phyloP scores from a whole-genome alignment of 2,888 invertebrate genomes.

The Drosophila lutescens region DNA sequence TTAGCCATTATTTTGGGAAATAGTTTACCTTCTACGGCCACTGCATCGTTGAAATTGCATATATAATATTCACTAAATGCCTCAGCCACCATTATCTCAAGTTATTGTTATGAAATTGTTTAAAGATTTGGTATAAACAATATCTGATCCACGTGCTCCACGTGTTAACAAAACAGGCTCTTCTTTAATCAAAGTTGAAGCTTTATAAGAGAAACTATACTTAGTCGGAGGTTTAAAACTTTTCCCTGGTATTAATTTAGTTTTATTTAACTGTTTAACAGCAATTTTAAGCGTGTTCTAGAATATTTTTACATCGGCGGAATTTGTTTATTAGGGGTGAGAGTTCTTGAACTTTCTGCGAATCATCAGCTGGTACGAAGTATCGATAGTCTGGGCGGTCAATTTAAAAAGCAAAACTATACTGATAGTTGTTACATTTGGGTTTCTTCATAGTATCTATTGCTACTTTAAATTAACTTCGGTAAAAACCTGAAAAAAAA shows the following conservation, averaged over 20 bases:
- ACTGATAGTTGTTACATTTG: no score
- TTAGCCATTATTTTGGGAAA: fast-evolving
- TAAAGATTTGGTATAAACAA: constrained; percentile 20
- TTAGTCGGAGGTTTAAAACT: no score
- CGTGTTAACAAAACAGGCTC: constrained; percentile 8
- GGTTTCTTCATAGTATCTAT: no score
- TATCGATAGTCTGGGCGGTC: background rate
- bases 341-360: background rate
- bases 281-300: background rate
- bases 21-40: constrained; percentile 52
- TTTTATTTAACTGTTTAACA: background rate
- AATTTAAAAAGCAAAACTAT: background rate
- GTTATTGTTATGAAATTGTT: constrained; percentile 3
- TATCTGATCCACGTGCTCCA: constrained; percentile 21
- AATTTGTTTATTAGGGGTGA: constrained; percentile 10
- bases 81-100: constrained; percentile 50
- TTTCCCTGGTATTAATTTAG: fast-evolving
- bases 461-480: no score
- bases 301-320: background rate
- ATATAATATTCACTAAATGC: constrained; percentile 64
- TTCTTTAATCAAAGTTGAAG: fast-evolving
- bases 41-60: constrained; percentile 80
- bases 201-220: background rate
- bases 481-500: no score
- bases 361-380: background rate